Evolutionary conservation across 2,113 vertebrate species (phyloP).

Genomic region (Malaclemys terrapin): DNA sequence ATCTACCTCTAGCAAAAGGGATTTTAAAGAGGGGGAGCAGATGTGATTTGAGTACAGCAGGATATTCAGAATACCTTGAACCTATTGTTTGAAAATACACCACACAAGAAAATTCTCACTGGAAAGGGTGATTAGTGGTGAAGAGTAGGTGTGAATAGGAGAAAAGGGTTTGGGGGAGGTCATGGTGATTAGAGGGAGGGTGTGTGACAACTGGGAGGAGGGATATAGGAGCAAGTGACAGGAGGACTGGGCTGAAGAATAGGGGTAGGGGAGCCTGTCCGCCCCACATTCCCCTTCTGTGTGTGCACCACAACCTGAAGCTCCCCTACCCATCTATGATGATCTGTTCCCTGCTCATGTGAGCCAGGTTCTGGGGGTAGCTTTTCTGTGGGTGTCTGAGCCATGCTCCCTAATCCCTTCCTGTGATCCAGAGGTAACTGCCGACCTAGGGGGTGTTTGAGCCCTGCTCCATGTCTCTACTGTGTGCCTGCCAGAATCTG

Average conservation of each 20-base stretch:
- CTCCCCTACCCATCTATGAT: not conserved
- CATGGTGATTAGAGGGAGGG: too few relatives aligned
- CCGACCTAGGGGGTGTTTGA: not conserved
- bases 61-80: not conserved
- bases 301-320: not conserved
- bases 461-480: too few relatives aligned
- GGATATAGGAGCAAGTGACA: not conserved
- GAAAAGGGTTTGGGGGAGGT: not conserved
- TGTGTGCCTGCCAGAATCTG: not conserved
- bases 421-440: not conserved
- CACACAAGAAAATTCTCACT: not conserved
- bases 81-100: not conserved
- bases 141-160: not conserved
- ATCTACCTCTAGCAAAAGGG: not conserved
- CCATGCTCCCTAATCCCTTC: not conserved
- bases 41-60: not conserved
- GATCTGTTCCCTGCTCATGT: not conserved
- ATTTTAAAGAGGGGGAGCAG: not conserved
- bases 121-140: not conserved
- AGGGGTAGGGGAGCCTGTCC: not conserved
- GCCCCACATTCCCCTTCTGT: not conserved
- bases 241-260: not conserved
- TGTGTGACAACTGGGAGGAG: not conserved
- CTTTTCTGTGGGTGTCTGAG: not conserved
- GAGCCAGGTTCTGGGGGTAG: not conserved